phyloP scores from a whole-genome alignment of 2,888 invertebrate genomes.

The Eristalis tenax region DNA sequence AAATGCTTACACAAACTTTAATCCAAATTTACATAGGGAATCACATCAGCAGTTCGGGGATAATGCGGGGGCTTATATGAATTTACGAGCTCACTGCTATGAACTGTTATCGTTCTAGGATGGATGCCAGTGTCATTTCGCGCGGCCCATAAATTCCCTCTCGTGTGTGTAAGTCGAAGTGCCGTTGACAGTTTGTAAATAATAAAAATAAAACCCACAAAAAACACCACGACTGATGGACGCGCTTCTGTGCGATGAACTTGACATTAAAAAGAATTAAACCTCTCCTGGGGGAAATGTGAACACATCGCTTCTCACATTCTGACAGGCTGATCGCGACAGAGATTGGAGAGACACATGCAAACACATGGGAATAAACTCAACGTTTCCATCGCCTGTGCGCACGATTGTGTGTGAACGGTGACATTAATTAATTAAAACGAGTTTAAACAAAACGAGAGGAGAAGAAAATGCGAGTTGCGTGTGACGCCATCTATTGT shows the following conservation, averaged over 20 bases:
- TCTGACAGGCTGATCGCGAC: background rate
- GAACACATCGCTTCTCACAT: background rate
- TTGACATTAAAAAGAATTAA: conserved; percentile 35
- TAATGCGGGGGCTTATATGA: background rate
- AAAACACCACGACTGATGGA: conserved; percentile 3
- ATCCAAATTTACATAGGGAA: background rate
- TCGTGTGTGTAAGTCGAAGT: conserved; percentile 2
- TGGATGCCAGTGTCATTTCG: conserved; percentile 11
- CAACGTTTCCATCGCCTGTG: too few relatives aligned
- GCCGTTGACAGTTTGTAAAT: conserved; percentile 41
- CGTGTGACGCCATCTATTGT: background rate
- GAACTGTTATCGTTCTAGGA: conserved; percentile 18
- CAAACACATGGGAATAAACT: background rate
- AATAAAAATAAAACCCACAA: background rate
- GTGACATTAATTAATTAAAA: background rate
- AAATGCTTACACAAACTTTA: background rate
- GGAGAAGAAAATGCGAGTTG: background rate
- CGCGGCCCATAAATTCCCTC: conserved; percentile 11
- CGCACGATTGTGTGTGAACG: too few relatives aligned
- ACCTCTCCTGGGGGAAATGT: background rate
- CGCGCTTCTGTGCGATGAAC: conserved; percentile 18
- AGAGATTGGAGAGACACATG: background rate
- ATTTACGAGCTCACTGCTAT: background rate
- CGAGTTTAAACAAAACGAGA: background rate
- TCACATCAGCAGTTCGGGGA: background rate